phyloP scores from a whole-genome alignment of 2,113 vertebrate genomes.

The Tetrao urogallus region DNA sequence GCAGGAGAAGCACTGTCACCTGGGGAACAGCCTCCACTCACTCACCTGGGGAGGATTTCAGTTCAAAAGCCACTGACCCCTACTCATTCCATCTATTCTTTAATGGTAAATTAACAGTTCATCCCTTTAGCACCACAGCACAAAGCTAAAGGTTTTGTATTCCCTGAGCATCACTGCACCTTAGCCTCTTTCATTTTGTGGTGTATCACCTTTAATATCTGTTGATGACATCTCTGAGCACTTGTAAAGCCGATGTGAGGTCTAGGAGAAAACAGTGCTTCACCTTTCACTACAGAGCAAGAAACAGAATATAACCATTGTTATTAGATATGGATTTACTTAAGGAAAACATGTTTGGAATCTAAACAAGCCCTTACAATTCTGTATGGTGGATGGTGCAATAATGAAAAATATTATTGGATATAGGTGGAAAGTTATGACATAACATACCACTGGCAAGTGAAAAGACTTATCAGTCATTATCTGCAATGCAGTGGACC shows the following conservation, averaged over 20 bases:
- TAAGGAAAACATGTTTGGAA: constrained; percentile 61
- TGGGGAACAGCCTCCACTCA: not conserved
- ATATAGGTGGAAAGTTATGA: constrained; percentile 62
- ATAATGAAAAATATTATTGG: constrained; percentile 58
- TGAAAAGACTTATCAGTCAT: constrained; percentile 48
- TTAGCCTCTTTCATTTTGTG: constrained; percentile 42
- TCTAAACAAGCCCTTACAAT: constrained; percentile 45
- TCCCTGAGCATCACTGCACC: not conserved
- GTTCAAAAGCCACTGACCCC: not conserved
- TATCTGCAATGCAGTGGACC: constrained; percentile 21
- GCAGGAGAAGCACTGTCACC: not conserved
- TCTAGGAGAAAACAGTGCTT: constrained; percentile 30
- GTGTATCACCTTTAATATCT: constrained; percentile 59
- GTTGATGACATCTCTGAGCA: constrained; percentile 52
- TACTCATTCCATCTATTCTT: not conserved
- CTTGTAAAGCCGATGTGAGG: constrained; percentile 47
- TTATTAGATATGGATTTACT: constrained; percentile 61
- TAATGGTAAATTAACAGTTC: not conserved
- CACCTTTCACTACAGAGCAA: not conserved
- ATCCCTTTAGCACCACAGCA: not conserved
- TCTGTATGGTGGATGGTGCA: constrained; percentile 8
- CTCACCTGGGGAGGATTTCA: not conserved
- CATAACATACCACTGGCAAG: constrained; percentile 34
- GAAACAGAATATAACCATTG: constrained; percentile 48
- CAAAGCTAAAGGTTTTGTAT: not conserved